Base-by-base conservation (phyloP, 2,888 invertebrate species). In the Hoplodrina ambigua region DNA sequence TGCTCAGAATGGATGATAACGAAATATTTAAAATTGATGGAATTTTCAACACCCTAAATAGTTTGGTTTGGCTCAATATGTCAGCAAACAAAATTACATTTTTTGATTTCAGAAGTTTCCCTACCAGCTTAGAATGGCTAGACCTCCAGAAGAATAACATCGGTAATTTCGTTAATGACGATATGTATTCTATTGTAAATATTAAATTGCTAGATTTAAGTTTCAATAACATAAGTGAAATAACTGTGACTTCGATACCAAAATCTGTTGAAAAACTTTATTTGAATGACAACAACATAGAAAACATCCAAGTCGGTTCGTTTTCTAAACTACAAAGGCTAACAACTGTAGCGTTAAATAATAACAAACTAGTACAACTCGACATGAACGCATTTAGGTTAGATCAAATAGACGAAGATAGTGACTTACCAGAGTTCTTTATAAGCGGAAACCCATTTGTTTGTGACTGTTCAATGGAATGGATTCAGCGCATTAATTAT, bases 391-490 rank as follows among this genome's bases (percentile, higher is more conserved):
- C 98, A 61, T 96, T 98, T 84, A 97, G 97, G 90, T 93, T 98
- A 88, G 97, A 97, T 89, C 96, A 97, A 85, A 96, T 97, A 82
- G 96, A 96, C 75, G 96, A 96, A 88, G 96, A 97, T 89, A 97
- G 97, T 87, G 97, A 97, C 86, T 94, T 97, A 88, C 98, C 98
- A 52, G 97, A 97, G 91, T 98, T 98, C 93, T 98, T 97, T 93
- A 97, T 98, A 89, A 98, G 98, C 75, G 97, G 97, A 86, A 98
- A 98, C 96, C 98, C 98, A 72, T 97, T 98, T 91, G 96, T 97
- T 88, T 98, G 98, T 94, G 98, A 98, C 93, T 98, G 98, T 94
- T 97, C 97, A 86, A 98, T 98, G 97, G 98, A 98, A 94, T 98
- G 98, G 98, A 94, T 98, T 90, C 97, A 97, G 85, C 96, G 97